Evolutionary conservation across 2,113 vertebrate genomes (phyloP).

Genomic region (Periophthalmus modestus): DNA sequence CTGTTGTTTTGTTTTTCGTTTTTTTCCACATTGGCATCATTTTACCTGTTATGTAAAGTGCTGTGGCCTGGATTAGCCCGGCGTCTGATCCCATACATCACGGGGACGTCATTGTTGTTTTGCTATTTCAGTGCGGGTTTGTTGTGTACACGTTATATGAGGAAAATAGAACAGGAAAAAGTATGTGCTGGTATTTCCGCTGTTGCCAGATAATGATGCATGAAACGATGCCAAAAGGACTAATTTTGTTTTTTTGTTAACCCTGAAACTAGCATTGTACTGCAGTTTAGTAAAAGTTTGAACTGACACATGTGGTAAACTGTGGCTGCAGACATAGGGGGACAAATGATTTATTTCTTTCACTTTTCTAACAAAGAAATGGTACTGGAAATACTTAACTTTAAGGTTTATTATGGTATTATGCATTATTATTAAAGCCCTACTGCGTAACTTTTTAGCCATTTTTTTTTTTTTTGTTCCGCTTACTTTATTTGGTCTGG

Average conservation of each 20-base stretch:
- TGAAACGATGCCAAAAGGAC: background rate
- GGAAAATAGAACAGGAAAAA: background rate
- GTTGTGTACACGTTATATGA: background rate
- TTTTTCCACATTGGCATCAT: constrained; percentile 5
- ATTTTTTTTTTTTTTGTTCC: too few species aligned
- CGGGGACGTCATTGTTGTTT: background rate
- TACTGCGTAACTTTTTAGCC: too few species aligned
- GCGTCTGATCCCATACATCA: constrained; percentile 8
- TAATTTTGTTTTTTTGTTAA: background rate
- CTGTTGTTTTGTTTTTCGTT: constrained; percentile 8
- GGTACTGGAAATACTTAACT: background rate
- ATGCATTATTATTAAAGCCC: too few species aligned
- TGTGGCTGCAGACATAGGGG: background rate
- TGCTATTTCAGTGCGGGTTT: background rate
- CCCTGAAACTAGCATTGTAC: background rate
- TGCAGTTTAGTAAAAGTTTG: background rate
- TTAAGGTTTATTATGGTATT: too few species aligned
- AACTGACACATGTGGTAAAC: background rate
- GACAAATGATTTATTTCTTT: background rate
- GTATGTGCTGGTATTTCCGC: background rate
- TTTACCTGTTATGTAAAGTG: constrained; percentile 31
- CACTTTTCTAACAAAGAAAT: background rate
- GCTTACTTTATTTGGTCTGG: too few species aligned
- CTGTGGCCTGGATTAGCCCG: background rate
- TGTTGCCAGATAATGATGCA: background rate